Percentiles rank a stretch among this genome's conserved stretches.
Conservation (phyloP, 2,797 vertebrate species). For the Chelmon rostratus region DNA sequence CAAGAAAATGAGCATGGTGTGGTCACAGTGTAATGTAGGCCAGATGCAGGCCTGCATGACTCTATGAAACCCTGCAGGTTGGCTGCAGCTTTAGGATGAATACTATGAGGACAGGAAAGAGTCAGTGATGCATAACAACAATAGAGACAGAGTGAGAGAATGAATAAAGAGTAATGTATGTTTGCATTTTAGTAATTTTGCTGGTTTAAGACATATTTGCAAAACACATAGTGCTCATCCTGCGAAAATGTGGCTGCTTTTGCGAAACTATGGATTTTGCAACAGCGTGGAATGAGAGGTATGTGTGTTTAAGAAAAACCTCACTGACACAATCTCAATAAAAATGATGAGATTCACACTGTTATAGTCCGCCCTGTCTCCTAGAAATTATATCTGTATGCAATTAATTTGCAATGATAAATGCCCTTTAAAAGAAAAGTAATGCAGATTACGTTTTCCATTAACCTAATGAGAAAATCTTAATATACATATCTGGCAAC, state of each 20-base stretch:
- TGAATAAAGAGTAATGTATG: background rate
- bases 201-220: background rate
- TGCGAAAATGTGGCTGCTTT: background rate
- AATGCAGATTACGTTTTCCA: background rate
- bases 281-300: background rate
- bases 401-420: background rate
- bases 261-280: background rate
- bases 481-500: background rate
- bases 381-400: background rate
- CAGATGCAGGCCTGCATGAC: conserved; percentile 18
- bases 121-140: background rate
- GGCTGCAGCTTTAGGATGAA: conserved; percentile 4
- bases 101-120: background rate
- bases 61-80: background rate
- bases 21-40: conserved; percentile 25
- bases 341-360: background rate
- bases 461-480: background rate
- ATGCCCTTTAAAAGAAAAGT: background rate
- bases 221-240: background rate
- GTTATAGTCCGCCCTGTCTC: background rate
- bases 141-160: background rate
- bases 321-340: background rate
- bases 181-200: background rate
- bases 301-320: background rate
- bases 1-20: conserved; percentile 15